Evolutionary conservation across 64 coral and sea anemone genomes (phyloP), one percentile per base, ranked within the genome.

Genomic region (Porites lutea): DNA sequence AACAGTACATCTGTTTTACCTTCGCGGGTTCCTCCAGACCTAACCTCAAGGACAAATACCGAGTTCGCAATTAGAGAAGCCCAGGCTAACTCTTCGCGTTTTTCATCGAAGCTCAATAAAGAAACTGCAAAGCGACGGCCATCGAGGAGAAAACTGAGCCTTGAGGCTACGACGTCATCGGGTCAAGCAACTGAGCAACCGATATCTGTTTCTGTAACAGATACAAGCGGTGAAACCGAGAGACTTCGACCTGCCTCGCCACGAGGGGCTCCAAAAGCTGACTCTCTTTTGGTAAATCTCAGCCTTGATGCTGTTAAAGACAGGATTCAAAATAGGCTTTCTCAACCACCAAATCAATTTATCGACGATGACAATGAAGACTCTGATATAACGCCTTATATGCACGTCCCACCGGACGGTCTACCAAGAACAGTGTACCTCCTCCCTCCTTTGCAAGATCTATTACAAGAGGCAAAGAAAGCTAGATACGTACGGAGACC

Each of bases 371-470:
- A 91, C 48, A 88, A 88, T 81, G 37, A 83, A 52, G 59, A 89
- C 14, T 13, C 92, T 13, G 89, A 91, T 82, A 78, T 91, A n/a
- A 90, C 52, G 2, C 88, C 91, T 3, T 99, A 89, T 51, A 90
- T 96, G 18, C 82, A 99, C 65, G 97, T 95, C n/a, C 97, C 97
- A 13, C 97, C 97, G 2, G 97, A 99, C 44, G 97, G 97, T 11
- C 22, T 96, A 58, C 94, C 94, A 9, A 59, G 97, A 19, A 99
- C 97, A 0, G 88, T 94, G 8, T 99, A 96, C 20, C 71, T 99
- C 2, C 71, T 99, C 48, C 97, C 97, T 0, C 97, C 97, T 1
- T 76, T 99, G 46, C 65, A 90, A 43, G 91, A 99, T 66, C 80
- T 99, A 3, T 71, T 99, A 15, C 23, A 51, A 16, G 97, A 99